These are phyloP conservation scores for Notarius quadriscutis DNA, from an alignment of 2,113 vertebrate species.

Conservation along the genomic window DNA sequence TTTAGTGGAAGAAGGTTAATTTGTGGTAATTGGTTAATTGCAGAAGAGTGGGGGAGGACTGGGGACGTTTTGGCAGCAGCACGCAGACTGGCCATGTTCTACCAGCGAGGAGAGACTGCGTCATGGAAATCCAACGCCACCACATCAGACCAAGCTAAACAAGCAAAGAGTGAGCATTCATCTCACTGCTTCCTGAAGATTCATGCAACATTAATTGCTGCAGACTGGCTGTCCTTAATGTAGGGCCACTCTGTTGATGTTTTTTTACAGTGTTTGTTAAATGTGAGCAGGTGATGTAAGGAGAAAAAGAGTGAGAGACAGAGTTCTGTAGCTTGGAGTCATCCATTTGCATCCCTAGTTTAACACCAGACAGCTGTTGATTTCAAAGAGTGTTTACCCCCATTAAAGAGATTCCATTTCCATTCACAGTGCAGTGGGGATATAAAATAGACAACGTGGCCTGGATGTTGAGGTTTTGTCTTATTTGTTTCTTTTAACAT, in stretches of 20 bases:
- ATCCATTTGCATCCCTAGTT: neutral
- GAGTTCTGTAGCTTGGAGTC: neutral
- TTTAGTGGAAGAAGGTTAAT: conserved; percentile 56
- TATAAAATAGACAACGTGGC: conserved; percentile 29
- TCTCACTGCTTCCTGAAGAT: conserved; percentile 48
- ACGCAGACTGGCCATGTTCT: conserved; percentile 53
- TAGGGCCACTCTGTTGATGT: conserved; percentile 48
- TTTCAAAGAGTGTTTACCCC: conserved; percentile 18
- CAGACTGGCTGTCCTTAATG: conserved; percentile 45
- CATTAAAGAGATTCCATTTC: conserved; percentile 48
- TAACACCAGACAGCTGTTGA: neutral
- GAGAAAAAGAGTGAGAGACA: neutral
- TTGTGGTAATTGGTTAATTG: conserved; percentile 69
- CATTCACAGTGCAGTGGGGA: conserved; percentile 16
- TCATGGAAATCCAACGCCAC: conserved; percentile 35
- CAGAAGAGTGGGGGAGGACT: conserved; percentile 42
- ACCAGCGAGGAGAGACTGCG: conserved; percentile 33
- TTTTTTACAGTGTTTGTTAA: conserved; percentile 48
- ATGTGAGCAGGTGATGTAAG: neutral
- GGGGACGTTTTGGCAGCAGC: conserved; percentile 53
- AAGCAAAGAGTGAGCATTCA: conserved; percentile 54
- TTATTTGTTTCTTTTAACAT: conserved; percentile 60
- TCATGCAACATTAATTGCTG: conserved; percentile 59
- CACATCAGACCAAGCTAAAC: conserved; percentile 48
- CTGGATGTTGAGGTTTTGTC: conserved; percentile 51